A percentile compares a stretch with the other conserved stretches of the same genome.
Conservation (phyloP, 2,113 vertebrate genomes). For the Hiodon tergisus region DNA sequence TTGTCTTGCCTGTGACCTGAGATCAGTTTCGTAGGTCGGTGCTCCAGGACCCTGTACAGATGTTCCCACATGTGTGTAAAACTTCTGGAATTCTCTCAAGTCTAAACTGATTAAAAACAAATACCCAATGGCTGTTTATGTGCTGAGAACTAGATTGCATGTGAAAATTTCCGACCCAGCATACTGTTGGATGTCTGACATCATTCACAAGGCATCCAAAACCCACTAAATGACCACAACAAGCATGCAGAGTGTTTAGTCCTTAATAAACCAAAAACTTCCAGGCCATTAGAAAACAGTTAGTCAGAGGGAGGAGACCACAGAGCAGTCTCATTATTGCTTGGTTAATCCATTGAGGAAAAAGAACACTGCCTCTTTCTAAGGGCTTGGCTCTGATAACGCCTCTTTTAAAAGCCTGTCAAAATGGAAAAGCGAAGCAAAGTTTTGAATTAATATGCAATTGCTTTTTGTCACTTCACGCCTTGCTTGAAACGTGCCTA, state of each 20-base stretch:
- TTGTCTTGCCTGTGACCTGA: too few species aligned
- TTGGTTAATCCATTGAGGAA: slow-evolving; percentile 20
- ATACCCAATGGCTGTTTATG: slow-evolving; percentile 3
- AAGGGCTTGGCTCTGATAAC: slow-evolving; percentile 26
- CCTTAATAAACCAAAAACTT: slow-evolving; percentile 3
- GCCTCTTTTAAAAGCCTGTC: slow-evolving; percentile 7
- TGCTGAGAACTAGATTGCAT: neutral
- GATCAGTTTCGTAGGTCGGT: too few species aligned
- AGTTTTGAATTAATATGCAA: neutral
- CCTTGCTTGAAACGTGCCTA: neutral
- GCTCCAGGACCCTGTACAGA: too few species aligned
- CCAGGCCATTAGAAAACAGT: slow-evolving; percentile 7
- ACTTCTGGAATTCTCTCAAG: neutral
- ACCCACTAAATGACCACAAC: slow-evolving; percentile 11
- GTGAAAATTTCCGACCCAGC: neutral
- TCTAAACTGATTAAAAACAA: neutral
- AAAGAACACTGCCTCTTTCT: neutral
- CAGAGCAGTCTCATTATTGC: neutral
- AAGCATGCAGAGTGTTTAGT: neutral
- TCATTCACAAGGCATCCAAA: slow-evolving; percentile 17
- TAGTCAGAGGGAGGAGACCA: slow-evolving; percentile 2
- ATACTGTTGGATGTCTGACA: slow-evolving; percentile 9
- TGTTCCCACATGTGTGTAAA: neutral
- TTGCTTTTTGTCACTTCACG: neutral
- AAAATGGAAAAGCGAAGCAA: too few species aligned